Evolutionary conservation across 1,140 invertebrate genomes (phyloP), one percentile per base, ranked within the genome.

Genomic region (Brachionus sp.): DNA sequence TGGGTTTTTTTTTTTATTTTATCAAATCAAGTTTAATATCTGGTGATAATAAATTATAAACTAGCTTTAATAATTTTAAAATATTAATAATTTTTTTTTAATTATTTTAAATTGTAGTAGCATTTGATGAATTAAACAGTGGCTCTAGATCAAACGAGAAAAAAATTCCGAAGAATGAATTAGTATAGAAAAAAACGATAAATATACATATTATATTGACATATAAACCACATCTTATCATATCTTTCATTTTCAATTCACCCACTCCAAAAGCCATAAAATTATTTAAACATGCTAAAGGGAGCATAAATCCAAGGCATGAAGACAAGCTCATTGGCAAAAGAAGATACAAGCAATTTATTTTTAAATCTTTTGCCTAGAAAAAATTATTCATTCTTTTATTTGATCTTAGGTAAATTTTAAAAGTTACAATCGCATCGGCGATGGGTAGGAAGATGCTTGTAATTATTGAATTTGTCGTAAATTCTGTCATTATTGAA

Each of bases 261-360:
- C 70, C 70, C 0, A n/a, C 7, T 25, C 39, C 70, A 6, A 75
- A 46, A 23, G 7, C 33, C 70, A 75, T 75, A 75, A 75, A 75
- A 46, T 75, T 75, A 46, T 75, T 75, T 25, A 75, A 29, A 44
- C 70, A 44, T 16, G 70, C 70, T 9, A 75, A 46, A 25, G 70
- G 70, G 3, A 75, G 39, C 70, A 75, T 75, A 46, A 75, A 75
- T 23, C 70, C 70, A 19, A 75, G 25, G 23, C 70, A 75, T 25
- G 70, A 75, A 44, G 70, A 75, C 10, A 75, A 44, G 12, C 70
- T 75, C 70, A 75, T 46, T 23, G 70, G 70, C 13, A 75, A 25
- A 12, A 75, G 25, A 7, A 75, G 25, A 25, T 75, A 75, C 5
- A 75, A 10, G 19, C 6, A 12, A 75, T 44, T 75, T 46, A 75